These are phyloP conservation scores for Meiosimyza decipiens DNA, from an alignment of 2,888 invertebrate species.

Conservation along the genomic window DNA sequence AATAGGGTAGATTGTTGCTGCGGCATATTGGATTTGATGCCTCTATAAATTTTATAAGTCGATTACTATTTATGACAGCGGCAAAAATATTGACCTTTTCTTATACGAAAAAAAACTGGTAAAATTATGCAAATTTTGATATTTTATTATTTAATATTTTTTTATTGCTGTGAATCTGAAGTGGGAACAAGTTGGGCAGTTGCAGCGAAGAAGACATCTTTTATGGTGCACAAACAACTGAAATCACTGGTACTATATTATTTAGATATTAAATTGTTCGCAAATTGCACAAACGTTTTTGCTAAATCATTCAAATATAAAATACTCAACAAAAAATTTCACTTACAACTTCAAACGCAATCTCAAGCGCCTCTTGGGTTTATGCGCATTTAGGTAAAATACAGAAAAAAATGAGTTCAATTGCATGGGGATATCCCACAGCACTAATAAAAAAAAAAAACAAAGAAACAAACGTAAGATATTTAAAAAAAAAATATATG, in stretches of 20 bases:
- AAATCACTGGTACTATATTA: too few relatives aligned
- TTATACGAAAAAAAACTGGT: not conserved
- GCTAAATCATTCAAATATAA: too few relatives aligned
- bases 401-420: not conserved
- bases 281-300: too few relatives aligned
- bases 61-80: too few relatives aligned
- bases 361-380: not conserved
- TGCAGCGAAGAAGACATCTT: too few relatives aligned
- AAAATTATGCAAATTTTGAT: not conserved
- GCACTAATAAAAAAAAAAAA: not conserved
- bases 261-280: too few relatives aligned
- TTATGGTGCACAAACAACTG: too few relatives aligned
- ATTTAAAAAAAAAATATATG: conserved; percentile 1
- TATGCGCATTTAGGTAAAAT: not conserved
- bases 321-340: too few relatives aligned
- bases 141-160: not conserved
- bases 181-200: too few relatives aligned
- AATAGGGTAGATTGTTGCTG: too few relatives aligned
- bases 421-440: conserved; percentile 23
- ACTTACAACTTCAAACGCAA: not conserved
- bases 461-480: not conserved
- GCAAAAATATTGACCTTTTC: not conserved
- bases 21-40: too few relatives aligned
- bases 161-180: not conserved
- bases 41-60: too few relatives aligned